Percentiles rank a stretch among this genome's conserved stretches.
Conservation (phyloP, 2,888 invertebrate genomes). For the Hirtodrosophila cameraria region DNA sequence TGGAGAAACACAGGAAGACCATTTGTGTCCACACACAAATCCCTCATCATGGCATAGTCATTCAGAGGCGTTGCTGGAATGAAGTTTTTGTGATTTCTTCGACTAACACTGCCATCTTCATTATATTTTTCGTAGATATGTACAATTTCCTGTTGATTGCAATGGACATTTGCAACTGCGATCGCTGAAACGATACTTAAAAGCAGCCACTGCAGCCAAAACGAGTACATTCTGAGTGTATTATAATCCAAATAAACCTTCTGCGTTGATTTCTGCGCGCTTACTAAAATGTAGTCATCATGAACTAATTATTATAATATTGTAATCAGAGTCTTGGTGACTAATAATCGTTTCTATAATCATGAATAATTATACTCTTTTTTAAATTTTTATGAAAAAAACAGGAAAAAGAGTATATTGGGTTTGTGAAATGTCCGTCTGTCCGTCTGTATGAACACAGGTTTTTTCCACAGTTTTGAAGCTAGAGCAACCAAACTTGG, state of each 20-base stretch:
- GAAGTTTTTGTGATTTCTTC: not conserved
- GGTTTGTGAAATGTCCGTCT: too few species aligned
- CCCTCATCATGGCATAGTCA: conserved; percentile 14
- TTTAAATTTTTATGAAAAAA: too few species aligned
- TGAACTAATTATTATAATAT: conserved; percentile 1
- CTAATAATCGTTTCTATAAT: too few species aligned
- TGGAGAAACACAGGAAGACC: conserved; percentile 30
- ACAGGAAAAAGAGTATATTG: too few species aligned
- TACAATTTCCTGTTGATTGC: not conserved
- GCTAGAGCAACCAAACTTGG: too few species aligned
- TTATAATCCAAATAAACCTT: not conserved
- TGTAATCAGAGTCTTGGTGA: not conserved
- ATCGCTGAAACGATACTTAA: not conserved
- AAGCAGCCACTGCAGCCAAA: not conserved
- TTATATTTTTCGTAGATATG: conserved; percentile 10
- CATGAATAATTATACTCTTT: too few species aligned
- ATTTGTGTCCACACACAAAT: conserved; percentile 17
- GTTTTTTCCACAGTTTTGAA: too few species aligned
- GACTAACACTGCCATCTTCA: not conserved
- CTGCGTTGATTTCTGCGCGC: not conserved
- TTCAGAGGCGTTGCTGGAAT: conserved; percentile 10
- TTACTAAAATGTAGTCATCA: too few species aligned
- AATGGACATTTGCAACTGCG: conserved; percentile 3
- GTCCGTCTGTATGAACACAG: too few species aligned
- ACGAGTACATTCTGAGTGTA: conserved; percentile 1